Percentiles rank a stretch among this genome's conserved stretches.
phyloP scores from a whole-genome alignment of 2,888 invertebrate species.

The Zygogramma bicolorata region DNA sequence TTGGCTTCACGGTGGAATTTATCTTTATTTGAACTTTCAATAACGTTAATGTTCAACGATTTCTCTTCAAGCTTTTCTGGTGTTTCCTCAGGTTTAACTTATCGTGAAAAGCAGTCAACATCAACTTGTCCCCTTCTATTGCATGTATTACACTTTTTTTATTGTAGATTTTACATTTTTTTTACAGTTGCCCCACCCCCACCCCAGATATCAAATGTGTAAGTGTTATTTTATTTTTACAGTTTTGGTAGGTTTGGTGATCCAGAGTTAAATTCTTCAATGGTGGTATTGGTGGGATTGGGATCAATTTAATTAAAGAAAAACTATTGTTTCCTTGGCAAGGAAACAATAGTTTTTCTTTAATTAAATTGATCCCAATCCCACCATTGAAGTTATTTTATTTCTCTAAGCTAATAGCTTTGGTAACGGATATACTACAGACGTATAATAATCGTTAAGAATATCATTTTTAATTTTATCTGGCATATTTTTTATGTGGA shows the following conservation, averaged over 20 bases:
- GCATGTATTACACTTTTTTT: neutral
- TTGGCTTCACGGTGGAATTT: neutral
- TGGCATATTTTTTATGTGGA: slow-evolving; percentile 19
- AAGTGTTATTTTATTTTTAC: no score
- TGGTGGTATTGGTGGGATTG: no score
- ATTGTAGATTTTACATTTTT: neutral
- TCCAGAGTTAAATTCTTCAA: no score
- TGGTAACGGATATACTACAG: slow-evolving; percentile 15
- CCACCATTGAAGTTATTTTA: slow-evolving; percentile 16
- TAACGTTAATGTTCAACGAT: neutral
- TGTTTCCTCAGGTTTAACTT: neutral
- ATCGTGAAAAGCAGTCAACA: neutral
- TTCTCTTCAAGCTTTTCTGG: neutral
- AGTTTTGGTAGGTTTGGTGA: no score
- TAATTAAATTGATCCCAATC: neutral
- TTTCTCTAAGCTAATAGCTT: slow-evolving; percentile 16
- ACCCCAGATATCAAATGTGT: no score
- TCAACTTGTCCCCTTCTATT: neutral
- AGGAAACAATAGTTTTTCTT: no score
- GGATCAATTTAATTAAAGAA: no score
- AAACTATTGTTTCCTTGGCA: no score
- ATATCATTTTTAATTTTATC: slow-evolving; percentile 14
- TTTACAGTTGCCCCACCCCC: no score
- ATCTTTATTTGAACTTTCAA: neutral
- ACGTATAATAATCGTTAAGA: slow-evolving; percentile 18